Base-by-base conservation (phyloP, 1,140 invertebrate genomes). In the Orius insidiosus region DNA sequence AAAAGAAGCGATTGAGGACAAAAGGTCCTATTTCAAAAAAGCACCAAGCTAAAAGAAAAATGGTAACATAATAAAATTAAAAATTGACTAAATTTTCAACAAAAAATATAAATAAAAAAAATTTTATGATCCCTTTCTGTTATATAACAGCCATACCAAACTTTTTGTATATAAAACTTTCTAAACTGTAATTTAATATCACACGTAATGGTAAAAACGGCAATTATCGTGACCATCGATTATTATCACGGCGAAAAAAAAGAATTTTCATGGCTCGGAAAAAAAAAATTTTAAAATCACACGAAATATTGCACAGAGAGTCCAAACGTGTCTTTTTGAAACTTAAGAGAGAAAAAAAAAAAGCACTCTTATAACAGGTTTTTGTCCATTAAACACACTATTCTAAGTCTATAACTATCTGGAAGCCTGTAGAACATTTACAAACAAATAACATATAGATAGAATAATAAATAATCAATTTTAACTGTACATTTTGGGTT, bases 341-440 rank as follows among this genome's bases (percentile, higher is more conserved):
- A 45, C 15, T 45, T 18, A 33, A 33, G 11, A 32, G n/a, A 45
- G 33, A 34, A 35, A 24, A 14, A 43, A n/a, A 11, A 36, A 13
- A 11, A 36, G 35, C 35, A 11, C 35, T 36, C 35, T 36, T 36
- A 37, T 33, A 35, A 47, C 10, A n/a, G 8, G 5, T 38, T 36
- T 40, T 47, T 11, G 36, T 35, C 37, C 18, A 47, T 45, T 45
- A 14, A 36, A 16, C 39, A 48, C 32, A 37, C 45, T 48, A 48
- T 16, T 48, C 47, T 48, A 48, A 48, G 2, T 11, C 47, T 48
- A 48, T 42, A 42, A 37, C 45, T 41, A 48, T 48, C 31, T 48
- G 47, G 47, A 48, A 48, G 47, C 47, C 47, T 41, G 47, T 48
- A 48, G 47, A 48, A 48, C 47, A 48, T 48, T 48, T 48, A 46